Evolutionary conservation across 1,140 invertebrate species (phyloP).

Genomic region (Danaus melanippus): DNA sequence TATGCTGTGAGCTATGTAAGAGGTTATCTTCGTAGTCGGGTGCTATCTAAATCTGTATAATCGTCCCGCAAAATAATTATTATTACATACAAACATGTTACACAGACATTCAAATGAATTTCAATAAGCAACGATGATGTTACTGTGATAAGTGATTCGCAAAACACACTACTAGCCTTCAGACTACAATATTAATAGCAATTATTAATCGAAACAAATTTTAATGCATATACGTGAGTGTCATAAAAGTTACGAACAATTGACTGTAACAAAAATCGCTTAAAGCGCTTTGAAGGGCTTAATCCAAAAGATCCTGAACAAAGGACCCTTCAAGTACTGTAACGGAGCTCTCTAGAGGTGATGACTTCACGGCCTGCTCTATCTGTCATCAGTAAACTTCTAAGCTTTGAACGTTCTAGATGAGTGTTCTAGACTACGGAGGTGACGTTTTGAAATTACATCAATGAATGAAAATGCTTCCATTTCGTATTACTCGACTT

Average conservation of each 20-base stretch:
- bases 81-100: constrained; percentile 29
- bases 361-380: constrained; percentile 37
- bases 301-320: constrained; percentile 38
- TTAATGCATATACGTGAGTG: neutral
- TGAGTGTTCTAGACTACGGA: too few relatives aligned
- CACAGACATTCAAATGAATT: constrained; percentile 10
- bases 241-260: neutral
- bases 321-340: constrained; percentile 28
- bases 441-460: too few relatives aligned
- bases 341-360: constrained; percentile 24
- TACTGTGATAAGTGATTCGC: constrained; percentile 11
- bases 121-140: constrained; percentile 10
- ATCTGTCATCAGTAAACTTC: constrained; percentile 37
- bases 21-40: constrained; percentile 59
- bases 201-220: constrained; percentile 1
- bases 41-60: constrained; percentile 70
- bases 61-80: constrained; percentile 67
- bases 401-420: constrained; percentile 5
- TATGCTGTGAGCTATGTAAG: constrained; percentile 68
- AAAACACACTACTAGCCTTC: neutral
- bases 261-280: constrained; percentile 29
- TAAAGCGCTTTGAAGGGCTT: constrained; percentile 27
- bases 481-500: too few relatives aligned
- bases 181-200: constrained; percentile 2
- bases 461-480: too few relatives aligned